Base-by-base conservation (phyloP, 2,888 invertebrate genomes). In the Craniophora ligustri region DNA sequence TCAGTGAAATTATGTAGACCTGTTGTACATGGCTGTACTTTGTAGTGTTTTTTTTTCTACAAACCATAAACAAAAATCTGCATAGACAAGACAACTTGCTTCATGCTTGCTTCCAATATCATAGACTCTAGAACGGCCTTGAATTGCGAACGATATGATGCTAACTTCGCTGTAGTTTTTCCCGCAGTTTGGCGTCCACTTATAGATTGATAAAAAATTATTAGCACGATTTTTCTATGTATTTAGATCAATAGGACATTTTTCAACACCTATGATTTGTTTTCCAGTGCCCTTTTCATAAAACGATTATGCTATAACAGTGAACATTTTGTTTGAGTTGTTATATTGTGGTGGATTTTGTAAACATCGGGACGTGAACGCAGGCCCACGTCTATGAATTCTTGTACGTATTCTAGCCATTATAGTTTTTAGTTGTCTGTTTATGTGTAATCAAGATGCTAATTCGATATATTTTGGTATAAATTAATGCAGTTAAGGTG, bases 321-420 rank as follows among this genome's bases (percentile, higher is more conserved):
- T 92, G 88, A 87, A 82, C 73, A 77, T 80, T 82, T 79, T 73
- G 74, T 82, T 83, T 81, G 80, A 75, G 77, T 81, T 78, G 74
- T 74, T 81, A 82, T 84, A 81, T 82, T 81, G 82, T 81, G 83
- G 88, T 87, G 87, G 70, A 83, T 87, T 87, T 91, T 90, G 91
- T 93, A 92, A 91, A 92, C 93, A 92, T 91, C 91, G 87, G 87
- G 86, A 86, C 89, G 89, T 86, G 86, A 88, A 82, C 85, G 79
- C 85, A 83, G 91, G 85, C 90, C 91, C 92, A 92, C 93, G 93
- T 93, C 93, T 93, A 93, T 93, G 93, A 91, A 84, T 92, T 91
- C 87, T 89, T 87, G 93, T 93, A 87, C 84, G 92, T 92, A 90
- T 92, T 86, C 81, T 85, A 83, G 82, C 82, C 84, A 83, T 87